These are phyloP conservation scores for Tachina lurida DNA, from an alignment of 2,888 invertebrate genomes.

Conservation along the genomic window DNA sequence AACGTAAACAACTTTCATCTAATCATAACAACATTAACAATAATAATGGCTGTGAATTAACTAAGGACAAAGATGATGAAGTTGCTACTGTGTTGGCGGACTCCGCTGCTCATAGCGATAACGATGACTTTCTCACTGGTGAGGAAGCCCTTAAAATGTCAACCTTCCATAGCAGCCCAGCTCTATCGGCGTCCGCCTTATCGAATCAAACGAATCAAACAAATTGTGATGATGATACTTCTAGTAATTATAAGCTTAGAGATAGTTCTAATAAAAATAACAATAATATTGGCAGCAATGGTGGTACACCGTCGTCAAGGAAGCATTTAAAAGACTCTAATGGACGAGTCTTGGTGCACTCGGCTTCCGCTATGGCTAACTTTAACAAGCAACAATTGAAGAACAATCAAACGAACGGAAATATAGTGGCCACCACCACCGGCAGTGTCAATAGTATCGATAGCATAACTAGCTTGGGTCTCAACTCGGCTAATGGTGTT, in stretches of 20 bases:
- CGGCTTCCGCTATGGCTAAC: slow-evolving; percentile 58
- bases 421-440: slow-evolving; percentile 66
- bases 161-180: slow-evolving; percentile 76
- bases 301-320: slow-evolving; percentile 59
- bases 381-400: slow-evolving; percentile 43
- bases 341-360: slow-evolving; percentile 61
- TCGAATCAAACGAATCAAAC: slow-evolving; percentile 81
- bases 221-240: slow-evolving; percentile 77
- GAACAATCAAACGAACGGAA: slow-evolving; percentile 65
- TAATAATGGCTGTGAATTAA: slow-evolving; percentile 73
- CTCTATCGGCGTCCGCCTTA: slow-evolving; percentile 75
- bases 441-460: slow-evolving; percentile 74
- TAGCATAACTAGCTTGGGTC: slow-evolving; percentile 72
- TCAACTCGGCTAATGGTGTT: slow-evolving; percentile 66
- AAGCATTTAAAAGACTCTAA: slow-evolving; percentile 56
- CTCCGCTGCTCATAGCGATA: slow-evolving; percentile 72
- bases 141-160: slow-evolving; percentile 76
- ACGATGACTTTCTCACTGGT: slow-evolving; percentile 76
- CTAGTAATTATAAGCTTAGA: slow-evolving; percentile 73
- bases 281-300: slow-evolving; percentile 61
- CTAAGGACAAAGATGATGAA: slow-evolving; percentile 70
- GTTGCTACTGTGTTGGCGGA: slow-evolving; percentile 69
- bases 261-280: slow-evolving; percentile 70
- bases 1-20: slow-evolving; percentile 77
- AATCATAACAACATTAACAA: slow-evolving; percentile 73